Evolutionary conservation across 2,113 vertebrate species (phyloP).

Genomic region (Climacteris rufus): DNA sequence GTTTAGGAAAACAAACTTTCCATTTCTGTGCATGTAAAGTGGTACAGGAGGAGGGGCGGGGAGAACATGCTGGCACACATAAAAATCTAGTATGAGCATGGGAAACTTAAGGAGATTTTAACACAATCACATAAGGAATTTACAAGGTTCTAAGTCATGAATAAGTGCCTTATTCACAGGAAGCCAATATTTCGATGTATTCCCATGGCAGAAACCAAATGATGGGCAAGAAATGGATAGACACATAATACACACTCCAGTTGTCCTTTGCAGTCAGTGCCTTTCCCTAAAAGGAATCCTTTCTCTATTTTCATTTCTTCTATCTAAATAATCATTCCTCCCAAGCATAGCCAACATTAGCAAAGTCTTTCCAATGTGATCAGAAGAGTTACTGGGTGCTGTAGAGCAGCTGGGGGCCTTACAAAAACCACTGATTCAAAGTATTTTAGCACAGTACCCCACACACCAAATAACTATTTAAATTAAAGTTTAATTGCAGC

Average conservation of each 20-base stretch:
- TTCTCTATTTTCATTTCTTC: slow-evolving; percentile 33
- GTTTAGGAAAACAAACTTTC: neutral
- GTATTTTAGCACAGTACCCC: slow-evolving; percentile 35
- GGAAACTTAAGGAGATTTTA: slow-evolving; percentile 42
- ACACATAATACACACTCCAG: slow-evolving; percentile 22
- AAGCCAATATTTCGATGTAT: slow-evolving; percentile 51
- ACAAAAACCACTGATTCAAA: slow-evolving; percentile 29
- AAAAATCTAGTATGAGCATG: slow-evolving; percentile 7
- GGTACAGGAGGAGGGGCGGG: neutral
- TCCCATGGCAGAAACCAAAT: slow-evolving; percentile 29
- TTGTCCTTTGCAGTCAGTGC: slow-evolving; percentile 33
- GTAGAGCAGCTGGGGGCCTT: slow-evolving; percentile 31
- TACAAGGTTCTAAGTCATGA: slow-evolving; percentile 41
- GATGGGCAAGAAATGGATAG: slow-evolving; percentile 30
- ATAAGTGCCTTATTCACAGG: slow-evolving; percentile 37
- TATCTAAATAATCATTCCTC: slow-evolving; percentile 38
- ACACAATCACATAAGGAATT: slow-evolving; percentile 49
- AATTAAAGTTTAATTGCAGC: slow-evolving; percentile 62
- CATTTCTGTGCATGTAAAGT: neutral
- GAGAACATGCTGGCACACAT: neutral
- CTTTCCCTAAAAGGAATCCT: slow-evolving; percentile 5
- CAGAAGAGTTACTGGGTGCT: slow-evolving; percentile 34
- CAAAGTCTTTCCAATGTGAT: slow-evolving; percentile 8
- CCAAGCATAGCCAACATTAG: neutral
- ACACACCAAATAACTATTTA: slow-evolving; percentile 48